Evolutionary conservation across 2,888 invertebrate genomes (phyloP).

Genomic region (Eubasilissa splendida): DNA sequence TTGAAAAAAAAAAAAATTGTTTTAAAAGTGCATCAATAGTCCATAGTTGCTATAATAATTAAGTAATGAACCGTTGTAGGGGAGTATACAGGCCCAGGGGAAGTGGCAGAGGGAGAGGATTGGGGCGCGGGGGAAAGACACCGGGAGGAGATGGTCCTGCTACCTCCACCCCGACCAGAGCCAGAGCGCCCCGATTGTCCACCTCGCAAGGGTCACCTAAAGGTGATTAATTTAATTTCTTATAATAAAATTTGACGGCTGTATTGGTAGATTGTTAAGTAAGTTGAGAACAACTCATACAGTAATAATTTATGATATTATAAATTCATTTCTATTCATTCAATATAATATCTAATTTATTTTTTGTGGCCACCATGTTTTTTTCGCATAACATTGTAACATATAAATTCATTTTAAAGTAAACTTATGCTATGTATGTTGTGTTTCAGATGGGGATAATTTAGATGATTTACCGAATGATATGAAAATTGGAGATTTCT

Average conservation of each 20-base stretch:
- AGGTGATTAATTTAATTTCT: constrained; percentile 1
- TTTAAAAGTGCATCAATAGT: no score
- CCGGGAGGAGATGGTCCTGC: not conserved
- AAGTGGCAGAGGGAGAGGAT: constrained; percentile 37
- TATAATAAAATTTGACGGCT: not conserved
- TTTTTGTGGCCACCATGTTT: no score
- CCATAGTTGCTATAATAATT: not conserved
- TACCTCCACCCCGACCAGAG: constrained; percentile 17
- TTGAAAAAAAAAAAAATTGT: no score
- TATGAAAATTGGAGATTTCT: constrained; percentile 51
- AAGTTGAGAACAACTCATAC: no score
- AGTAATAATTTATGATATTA: no score
- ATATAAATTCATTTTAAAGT: no score
- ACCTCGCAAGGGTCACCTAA: constrained; percentile 33
- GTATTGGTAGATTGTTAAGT: not conserved
- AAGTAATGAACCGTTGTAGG: constrained; percentile 3
- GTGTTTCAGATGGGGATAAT: constrained; percentile 45
- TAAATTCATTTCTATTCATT: no score
- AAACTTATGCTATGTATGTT: not conserved
- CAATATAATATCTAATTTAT: no score
- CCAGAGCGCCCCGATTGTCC: constrained; percentile 27
- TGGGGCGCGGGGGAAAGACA: constrained; percentile 2
- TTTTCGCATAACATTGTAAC: no score
- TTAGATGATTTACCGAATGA: constrained; percentile 48
- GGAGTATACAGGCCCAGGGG: constrained; percentile 44